A percentile compares a stretch with the other conserved stretches of the same genome.
Conservation (phyloP, 1,140 invertebrate species). For the Campoletis sonorensis region DNA sequence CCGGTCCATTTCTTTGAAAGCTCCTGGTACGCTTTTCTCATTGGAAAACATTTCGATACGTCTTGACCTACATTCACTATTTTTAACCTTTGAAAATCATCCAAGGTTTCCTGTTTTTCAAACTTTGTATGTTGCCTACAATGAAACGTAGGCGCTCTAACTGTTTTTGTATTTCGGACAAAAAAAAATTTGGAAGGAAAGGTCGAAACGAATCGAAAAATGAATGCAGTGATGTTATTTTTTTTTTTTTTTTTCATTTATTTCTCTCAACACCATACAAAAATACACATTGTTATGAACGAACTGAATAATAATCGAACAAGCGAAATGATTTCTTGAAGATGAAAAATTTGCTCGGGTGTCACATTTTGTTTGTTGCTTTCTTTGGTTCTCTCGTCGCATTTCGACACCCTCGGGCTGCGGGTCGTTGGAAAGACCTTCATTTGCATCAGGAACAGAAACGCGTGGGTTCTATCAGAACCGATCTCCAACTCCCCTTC, state of each 20-base stretch:
- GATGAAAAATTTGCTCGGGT: constrained; percentile 3
- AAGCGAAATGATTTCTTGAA: constrained; percentile 21
- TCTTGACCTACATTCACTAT: no score
- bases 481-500: constrained; percentile 15
- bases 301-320: constrained; percentile 33
- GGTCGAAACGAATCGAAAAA: background rate
- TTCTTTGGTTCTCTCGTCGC: background rate
- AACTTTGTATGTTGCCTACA: background rate
- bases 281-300: background rate
- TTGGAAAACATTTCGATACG: no score
- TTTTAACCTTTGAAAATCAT: no score
- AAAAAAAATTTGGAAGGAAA: no score
- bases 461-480: constrained; percentile 34
- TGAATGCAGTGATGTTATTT: background rate
- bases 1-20: no score
- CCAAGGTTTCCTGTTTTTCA: no score
- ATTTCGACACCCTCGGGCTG: background rate
- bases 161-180: background rate
- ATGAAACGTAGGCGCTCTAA: no score
- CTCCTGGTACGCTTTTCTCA: no score
- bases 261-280: no score
- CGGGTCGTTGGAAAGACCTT: constrained; percentile 6
- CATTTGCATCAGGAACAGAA: constrained; percentile 38
- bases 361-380: constrained; percentile 1
- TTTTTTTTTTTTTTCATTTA: no score